phyloP scores from a whole-genome alignment of 2,888 invertebrate species.

The Pristionchus entomophagus region DNA sequence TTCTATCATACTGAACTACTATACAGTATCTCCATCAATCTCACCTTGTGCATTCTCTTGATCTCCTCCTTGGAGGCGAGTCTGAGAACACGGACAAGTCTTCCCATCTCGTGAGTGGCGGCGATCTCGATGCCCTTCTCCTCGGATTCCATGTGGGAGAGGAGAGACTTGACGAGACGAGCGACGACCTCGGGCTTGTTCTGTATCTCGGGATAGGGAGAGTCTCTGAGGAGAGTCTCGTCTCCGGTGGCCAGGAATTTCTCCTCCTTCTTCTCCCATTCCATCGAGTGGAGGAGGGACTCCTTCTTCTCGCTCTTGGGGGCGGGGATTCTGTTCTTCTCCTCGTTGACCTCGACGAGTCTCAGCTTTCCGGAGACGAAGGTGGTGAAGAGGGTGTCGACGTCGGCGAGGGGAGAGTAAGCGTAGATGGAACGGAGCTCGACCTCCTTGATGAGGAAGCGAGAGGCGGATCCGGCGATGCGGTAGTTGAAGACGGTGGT shows the following conservation, averaged over 20 bases:
- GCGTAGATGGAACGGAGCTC: constrained; percentile 48
- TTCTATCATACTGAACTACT: too few relatives aligned
- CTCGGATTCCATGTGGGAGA: not conserved
- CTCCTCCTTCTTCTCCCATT: constrained; percentile 60
- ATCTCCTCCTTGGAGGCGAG: constrained; percentile 57
- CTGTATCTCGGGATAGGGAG: constrained; percentile 52
- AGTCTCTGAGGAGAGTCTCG: constrained; percentile 52
- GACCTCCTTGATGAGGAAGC: constrained; percentile 49
- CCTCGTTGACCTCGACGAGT: constrained; percentile 20
- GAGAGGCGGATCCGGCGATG: not conserved
- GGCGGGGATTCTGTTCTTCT: not conserved
- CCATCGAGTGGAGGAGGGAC: constrained; percentile 61
- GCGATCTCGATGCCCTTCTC: constrained; percentile 29
- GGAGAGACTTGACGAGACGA: not conserved
- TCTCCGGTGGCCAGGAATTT: constrained; percentile 69
- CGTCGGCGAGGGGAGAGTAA: constrained; percentile 25
- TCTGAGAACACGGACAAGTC: constrained; percentile 65
- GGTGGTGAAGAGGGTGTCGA: constrained; percentile 45
- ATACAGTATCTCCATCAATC: constrained; percentile 47
- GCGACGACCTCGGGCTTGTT: constrained; percentile 56
- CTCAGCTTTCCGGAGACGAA: constrained; percentile 21
- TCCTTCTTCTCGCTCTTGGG: constrained; percentile 52
- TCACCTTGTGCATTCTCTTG: constrained; percentile 53
- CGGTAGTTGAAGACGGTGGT: constrained; percentile 58
- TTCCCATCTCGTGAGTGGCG: constrained; percentile 55